Conservation (phyloP, 2,888 invertebrate species). For the Oscheius myriophilus region DNA sequence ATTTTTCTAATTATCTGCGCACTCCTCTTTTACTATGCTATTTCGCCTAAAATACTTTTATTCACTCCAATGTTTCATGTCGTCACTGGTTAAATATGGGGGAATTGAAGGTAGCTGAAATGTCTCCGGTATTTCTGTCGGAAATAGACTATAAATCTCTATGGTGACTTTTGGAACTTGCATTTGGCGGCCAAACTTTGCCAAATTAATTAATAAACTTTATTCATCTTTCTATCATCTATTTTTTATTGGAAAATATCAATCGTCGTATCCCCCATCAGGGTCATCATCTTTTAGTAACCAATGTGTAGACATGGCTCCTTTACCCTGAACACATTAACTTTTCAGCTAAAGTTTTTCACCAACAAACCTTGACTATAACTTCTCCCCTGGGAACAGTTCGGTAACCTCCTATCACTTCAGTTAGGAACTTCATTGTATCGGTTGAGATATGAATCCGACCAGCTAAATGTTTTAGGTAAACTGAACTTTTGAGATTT, state of each 20-base stretch:
- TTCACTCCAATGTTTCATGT: too few relatives aligned
- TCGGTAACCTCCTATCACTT: constrained; percentile 64
- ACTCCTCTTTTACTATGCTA: too few relatives aligned
- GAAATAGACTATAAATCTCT: too few relatives aligned
- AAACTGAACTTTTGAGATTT: too few relatives aligned
- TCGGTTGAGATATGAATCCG: constrained; percentile 64
- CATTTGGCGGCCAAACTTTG: too few relatives aligned
- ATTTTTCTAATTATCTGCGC: too few relatives aligned
- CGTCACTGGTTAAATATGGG: too few relatives aligned
- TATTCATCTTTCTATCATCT: neutral
- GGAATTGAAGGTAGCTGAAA: too few relatives aligned
- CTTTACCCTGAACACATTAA: constrained; percentile 45
- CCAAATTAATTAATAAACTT: too few relatives aligned
- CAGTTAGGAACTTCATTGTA: constrained; percentile 59
- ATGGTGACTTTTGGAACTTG: too few relatives aligned
- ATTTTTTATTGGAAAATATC: neutral
- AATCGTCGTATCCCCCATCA: constrained; percentile 19
- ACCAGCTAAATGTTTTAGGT: constrained; percentile 53
- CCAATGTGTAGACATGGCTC: constrained; percentile 54
- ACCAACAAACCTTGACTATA: constrained; percentile 60
- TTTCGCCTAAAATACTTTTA: too few relatives aligned
- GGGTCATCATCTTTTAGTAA: constrained; percentile 32
- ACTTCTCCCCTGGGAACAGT: constrained; percentile 66
- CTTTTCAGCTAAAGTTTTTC: neutral
- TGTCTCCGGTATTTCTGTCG: too few relatives aligned